Evolutionary conservation across 2,113 vertebrate species (phyloP).

Genomic region (Nicator chloris): DNA sequence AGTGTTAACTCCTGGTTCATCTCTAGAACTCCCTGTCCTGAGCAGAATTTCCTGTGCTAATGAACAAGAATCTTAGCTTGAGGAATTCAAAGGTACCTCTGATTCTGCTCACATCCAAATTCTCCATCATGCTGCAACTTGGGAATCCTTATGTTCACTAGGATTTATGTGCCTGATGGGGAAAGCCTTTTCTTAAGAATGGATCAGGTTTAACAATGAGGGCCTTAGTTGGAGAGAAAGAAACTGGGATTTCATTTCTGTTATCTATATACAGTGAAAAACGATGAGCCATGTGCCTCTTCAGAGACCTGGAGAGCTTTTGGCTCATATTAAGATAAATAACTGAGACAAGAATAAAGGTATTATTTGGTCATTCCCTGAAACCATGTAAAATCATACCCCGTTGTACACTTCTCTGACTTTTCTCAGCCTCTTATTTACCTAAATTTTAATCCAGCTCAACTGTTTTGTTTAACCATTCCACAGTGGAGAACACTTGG

Average conservation of each 20-base stretch:
- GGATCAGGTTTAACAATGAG: not conserved
- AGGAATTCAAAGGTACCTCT: not conserved
- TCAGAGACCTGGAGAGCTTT: not conserved
- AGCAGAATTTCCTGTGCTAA: not conserved
- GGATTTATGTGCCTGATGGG: not conserved
- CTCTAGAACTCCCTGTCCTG: not conserved
- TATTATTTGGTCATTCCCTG: slow-evolving; percentile 7
- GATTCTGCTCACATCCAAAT: not conserved
- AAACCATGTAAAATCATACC: not conserved
- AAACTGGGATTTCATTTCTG: not conserved
- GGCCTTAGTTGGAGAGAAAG: not conserved
- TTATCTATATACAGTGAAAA: not conserved
- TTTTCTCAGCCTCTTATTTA: not conserved
- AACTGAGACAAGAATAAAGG: not conserved
- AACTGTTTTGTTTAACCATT: not conserved
- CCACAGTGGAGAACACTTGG: not conserved
- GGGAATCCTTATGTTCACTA: not conserved
- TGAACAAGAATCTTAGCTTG: not conserved
- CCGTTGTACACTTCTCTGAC: not conserved
- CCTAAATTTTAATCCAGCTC: not conserved
- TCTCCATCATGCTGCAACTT: not conserved
- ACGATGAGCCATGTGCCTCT: not conserved
- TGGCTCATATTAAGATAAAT: not conserved
- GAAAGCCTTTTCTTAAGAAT: not conserved
- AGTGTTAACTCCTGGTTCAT: not conserved